A percentile compares a stretch with the other conserved stretches of the same genome.
phyloP scores from a whole-genome alignment of 2,797 vertebrate species.

The Ataeniobius toweri region DNA sequence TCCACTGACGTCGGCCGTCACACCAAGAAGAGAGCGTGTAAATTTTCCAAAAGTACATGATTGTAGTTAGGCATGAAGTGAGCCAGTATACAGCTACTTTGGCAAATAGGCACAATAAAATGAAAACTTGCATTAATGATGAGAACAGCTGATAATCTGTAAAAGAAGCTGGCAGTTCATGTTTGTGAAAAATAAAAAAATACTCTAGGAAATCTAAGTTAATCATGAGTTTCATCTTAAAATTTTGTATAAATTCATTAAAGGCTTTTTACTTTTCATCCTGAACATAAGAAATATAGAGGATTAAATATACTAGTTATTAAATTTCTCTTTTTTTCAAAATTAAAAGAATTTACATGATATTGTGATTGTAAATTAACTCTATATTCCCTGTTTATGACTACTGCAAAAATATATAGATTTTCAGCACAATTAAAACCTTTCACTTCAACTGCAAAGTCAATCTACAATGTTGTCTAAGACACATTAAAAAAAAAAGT shows the following conservation, averaged over 20 bases:
- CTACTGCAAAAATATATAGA: slow-evolving; percentile 74
- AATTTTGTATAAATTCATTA: slow-evolving; percentile 66
- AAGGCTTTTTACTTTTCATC: slow-evolving; percentile 72
- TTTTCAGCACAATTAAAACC: slow-evolving; percentile 67
- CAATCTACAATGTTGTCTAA: slow-evolving; percentile 30
- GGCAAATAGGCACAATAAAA: slow-evolving; percentile 78
- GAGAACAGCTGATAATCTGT: slow-evolving; percentile 53
- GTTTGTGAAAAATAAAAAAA: slow-evolving; percentile 58
- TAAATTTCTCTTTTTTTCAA: slow-evolving; percentile 70
- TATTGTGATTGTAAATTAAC: slow-evolving; percentile 71
- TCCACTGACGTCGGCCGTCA: slow-evolving; percentile 42
- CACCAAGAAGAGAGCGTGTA: slow-evolving; percentile 52
- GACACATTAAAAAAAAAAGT: neutral
- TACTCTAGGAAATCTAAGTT: slow-evolving; percentile 60
- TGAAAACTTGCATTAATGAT: slow-evolving; percentile 58
- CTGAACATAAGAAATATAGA: slow-evolving; percentile 72
- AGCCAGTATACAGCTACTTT: slow-evolving; percentile 73
- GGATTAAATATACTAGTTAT: slow-evolving; percentile 76
- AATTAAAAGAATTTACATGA: slow-evolving; percentile 74
- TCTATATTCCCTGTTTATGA: slow-evolving; percentile 63
- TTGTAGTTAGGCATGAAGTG: slow-evolving; percentile 61
- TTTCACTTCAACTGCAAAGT: slow-evolving; percentile 65
- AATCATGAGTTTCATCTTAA: slow-evolving; percentile 59
- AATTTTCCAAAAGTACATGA: slow-evolving; percentile 60
- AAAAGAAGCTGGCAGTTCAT: slow-evolving; percentile 75